phyloP scores from a whole-genome alignment of 2,797 vertebrate genomes.

The Gambusia yucatana region DNA sequence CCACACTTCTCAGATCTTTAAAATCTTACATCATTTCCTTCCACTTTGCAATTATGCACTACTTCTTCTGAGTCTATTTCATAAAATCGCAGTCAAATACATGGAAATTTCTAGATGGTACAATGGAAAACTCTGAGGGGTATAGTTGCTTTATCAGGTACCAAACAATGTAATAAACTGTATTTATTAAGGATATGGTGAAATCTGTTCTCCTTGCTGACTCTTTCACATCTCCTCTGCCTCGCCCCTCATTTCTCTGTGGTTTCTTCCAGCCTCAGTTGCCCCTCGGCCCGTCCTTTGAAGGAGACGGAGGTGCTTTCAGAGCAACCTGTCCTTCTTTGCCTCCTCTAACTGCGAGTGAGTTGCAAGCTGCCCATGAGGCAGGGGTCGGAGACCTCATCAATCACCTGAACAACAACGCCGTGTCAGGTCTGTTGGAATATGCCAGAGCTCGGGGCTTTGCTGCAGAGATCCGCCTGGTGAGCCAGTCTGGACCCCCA shows the following conservation, averaged over 20 bases:
- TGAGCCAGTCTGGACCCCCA: constrained; percentile 91
- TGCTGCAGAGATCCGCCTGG: constrained; percentile 93
- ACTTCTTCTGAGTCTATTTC: not conserved
- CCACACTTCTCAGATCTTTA: not conserved
- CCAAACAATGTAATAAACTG: not conserved
- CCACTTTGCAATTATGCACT: not conserved
- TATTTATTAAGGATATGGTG: constrained; percentile 8
- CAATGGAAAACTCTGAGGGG: not conserved
- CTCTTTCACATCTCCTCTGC: not conserved
- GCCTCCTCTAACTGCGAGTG: constrained; percentile 77
- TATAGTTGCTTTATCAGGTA: not conserved
- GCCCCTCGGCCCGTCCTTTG: constrained; percentile 69
- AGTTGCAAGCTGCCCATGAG: constrained; percentile 82
- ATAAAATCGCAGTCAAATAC: not conserved
- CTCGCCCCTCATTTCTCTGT: not conserved
- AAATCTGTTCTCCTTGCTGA: not conserved
- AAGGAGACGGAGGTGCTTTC: constrained; percentile 61
- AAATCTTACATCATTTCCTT: not conserved
- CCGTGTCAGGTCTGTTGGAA: constrained; percentile 92
- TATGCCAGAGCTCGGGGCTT: constrained; percentile 95
- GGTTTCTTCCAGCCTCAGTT: constrained; percentile 69
- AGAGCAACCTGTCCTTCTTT: constrained; percentile 73
- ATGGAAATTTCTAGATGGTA: not conserved
- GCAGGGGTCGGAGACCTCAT: constrained; percentile 91
- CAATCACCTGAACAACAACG: constrained; percentile 94